Conservation (phyloP, 2,888 invertebrate species). For the Spicauda simplicius region DNA sequence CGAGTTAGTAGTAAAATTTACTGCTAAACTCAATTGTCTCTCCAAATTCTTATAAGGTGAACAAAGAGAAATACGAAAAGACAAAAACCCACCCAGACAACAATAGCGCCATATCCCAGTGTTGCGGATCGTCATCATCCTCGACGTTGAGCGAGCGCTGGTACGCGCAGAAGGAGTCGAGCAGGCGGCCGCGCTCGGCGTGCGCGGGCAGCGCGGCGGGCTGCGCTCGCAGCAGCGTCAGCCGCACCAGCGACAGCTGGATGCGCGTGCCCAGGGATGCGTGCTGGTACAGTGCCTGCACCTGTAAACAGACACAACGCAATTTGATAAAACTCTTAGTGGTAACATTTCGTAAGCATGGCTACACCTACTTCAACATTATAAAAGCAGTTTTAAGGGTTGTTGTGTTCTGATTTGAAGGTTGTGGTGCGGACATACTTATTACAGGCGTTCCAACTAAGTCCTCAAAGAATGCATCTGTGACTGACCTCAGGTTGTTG, state of each 20-base stretch:
- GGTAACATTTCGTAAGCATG: too few relatives aligned
- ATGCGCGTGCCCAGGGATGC: slow-evolving; percentile 87
- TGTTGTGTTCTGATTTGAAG: too few relatives aligned
- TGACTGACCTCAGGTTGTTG: too few relatives aligned
- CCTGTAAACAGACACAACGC: slow-evolving; percentile 65
- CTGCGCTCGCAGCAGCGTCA: slow-evolving; percentile 89
- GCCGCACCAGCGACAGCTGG: slow-evolving; percentile 88
- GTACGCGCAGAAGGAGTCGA: slow-evolving; percentile 91
- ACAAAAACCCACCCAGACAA: slow-evolving; percentile 87
- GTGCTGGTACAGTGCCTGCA: slow-evolving; percentile 92
- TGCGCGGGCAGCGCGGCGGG: slow-evolving; percentile 86
- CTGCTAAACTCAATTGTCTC: too few relatives aligned
- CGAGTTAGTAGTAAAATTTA: too few relatives aligned
- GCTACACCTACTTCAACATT: too few relatives aligned
- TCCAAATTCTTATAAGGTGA: too few relatives aligned
- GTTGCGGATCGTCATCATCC: slow-evolving; percentile 88
- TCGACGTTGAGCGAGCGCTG: slow-evolving; percentile 87
- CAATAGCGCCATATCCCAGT: slow-evolving; percentile 93
- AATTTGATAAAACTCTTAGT: background rate
- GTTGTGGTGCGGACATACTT: too few relatives aligned
- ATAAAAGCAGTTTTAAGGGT: too few relatives aligned
- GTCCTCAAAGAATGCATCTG: too few relatives aligned
- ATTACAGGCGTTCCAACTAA: too few relatives aligned
- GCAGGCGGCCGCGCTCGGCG: slow-evolving; percentile 86
- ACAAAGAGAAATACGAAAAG: background rate